A percentile compares a stretch with the other conserved stretches of the same genome.
Conservation (phyloP, 2,797 vertebrate species). For the Coracias cyanogaster region DNA sequence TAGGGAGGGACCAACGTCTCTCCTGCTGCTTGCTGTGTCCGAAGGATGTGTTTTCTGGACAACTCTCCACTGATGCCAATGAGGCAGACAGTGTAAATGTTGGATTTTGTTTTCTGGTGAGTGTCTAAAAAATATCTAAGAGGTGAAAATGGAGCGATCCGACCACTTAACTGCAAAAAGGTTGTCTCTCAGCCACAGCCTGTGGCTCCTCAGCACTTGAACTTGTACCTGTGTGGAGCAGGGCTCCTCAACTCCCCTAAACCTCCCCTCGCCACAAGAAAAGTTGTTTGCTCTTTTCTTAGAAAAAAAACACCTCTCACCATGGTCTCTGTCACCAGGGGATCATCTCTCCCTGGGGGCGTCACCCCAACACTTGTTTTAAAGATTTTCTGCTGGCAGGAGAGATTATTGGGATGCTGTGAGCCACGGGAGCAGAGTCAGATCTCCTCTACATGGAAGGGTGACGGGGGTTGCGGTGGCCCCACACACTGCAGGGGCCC, state of each 20-base stretch:
- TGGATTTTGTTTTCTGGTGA: background rate
- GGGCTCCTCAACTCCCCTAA: background rate
- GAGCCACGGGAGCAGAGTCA: fast-evolving
- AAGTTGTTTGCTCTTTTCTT: background rate
- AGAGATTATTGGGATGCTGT: background rate
- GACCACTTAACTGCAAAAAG: background rate
- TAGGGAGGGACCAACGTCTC: fast-evolving
- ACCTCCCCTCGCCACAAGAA: background rate
- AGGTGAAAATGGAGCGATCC: background rate
- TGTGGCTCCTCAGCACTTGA: background rate
- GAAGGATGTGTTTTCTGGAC: background rate
- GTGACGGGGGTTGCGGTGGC: fast-evolving
- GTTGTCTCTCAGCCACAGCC: background rate
- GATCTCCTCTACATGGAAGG: fast-evolving
- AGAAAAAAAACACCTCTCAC: background rate
- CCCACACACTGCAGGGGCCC: fast-evolving
- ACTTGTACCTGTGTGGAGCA: background rate
- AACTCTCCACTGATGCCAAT: fast-evolving
- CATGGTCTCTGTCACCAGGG: background rate
- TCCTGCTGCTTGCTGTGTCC: background rate
- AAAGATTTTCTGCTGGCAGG: conserved; percentile 30
- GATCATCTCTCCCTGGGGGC: background rate
- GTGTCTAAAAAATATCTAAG: background rate
- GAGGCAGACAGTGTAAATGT: background rate
- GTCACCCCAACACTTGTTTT: background rate